phyloP scores from a whole-genome alignment of 2,888 invertebrate species.

The Leptopilina drosophilae region DNA sequence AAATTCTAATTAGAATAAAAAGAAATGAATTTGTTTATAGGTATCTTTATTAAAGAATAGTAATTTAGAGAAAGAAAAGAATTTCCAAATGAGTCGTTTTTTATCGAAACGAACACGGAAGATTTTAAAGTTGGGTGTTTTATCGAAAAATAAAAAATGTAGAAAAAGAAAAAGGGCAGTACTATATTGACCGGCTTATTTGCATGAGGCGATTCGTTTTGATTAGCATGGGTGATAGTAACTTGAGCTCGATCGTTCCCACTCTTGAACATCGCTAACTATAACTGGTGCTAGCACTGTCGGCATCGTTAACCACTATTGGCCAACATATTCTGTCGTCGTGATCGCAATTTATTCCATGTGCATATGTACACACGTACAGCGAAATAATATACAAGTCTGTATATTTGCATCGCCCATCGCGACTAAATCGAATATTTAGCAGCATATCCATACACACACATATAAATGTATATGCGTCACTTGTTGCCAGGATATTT shows the following conservation, averaged over 20 bases:
- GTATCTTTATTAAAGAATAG: not conserved
- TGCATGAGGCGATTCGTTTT: slow-evolving; percentile 59
- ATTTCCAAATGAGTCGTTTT: not conserved
- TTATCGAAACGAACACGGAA: not conserved
- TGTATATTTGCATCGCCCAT: slow-evolving; percentile 3
- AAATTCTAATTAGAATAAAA: no score
- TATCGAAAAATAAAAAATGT: not conserved
- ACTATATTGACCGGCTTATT: slow-evolving; percentile 58
- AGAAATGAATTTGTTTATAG: not conserved
- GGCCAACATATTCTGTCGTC: slow-evolving; percentile 38
- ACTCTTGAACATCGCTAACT: slow-evolving; percentile 55
- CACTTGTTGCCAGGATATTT: slow-evolving; percentile 33
- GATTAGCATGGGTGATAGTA: slow-evolving; percentile 56
- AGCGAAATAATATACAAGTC: slow-evolving; percentile 17
- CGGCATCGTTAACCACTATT: slow-evolving; percentile 49
- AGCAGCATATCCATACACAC: not conserved
- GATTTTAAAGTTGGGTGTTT: not conserved
- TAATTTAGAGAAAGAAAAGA: not conserved
- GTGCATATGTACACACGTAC: slow-evolving; percentile 27
- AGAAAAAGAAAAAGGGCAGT: slow-evolving; percentile 23
- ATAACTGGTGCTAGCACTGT: slow-evolving; percentile 47
- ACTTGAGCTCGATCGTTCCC: slow-evolving; percentile 55
- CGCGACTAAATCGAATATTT: slow-evolving; percentile 13
- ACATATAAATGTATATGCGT: not conserved
- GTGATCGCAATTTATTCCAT: slow-evolving; percentile 52